These are phyloP conservation scores for Paradoxurus hermaphroditus DNA, from an alignment of 2,113 vertebrate genomes.

Conservation along the genomic window DNA sequence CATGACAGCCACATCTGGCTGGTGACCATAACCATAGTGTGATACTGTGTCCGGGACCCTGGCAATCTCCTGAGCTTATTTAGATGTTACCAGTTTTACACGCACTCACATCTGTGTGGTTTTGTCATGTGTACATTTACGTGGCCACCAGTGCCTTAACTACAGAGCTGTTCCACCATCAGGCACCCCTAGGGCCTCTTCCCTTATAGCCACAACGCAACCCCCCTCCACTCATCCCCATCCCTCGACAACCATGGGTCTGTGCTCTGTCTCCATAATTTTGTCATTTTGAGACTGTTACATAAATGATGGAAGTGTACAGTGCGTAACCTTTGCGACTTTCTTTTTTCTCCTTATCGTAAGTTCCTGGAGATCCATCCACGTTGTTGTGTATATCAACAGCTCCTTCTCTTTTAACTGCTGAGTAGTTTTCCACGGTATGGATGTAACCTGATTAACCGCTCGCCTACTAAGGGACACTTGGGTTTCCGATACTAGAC, in stretches of 20 bases:
- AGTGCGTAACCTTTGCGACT: not conserved
- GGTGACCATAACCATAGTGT: no score
- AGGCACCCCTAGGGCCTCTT: not conserved
- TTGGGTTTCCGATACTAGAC: not conserved
- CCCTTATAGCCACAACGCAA: not conserved
- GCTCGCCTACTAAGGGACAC: not conserved
- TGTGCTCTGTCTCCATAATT: not conserved
- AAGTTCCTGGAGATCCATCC: not conserved
- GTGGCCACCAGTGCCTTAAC: not conserved
- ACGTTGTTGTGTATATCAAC: not conserved
- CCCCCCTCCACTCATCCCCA: no score
- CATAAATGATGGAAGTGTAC: not conserved
- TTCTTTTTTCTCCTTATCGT: not conserved
- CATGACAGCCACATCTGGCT: not conserved
- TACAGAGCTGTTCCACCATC: not conserved
- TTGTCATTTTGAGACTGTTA: not conserved
- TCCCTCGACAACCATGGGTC: not conserved
- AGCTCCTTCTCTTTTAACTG: not conserved
- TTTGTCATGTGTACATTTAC: not conserved
- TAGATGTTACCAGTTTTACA: not conserved
- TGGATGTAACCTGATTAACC: not conserved
- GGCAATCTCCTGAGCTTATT: not conserved
- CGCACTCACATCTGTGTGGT: not conserved
- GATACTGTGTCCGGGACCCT: not conserved
- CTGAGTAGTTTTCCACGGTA: not conserved